Conservation (phyloP, 2,113 vertebrate species). For the Noctilio leporinus region DNA sequence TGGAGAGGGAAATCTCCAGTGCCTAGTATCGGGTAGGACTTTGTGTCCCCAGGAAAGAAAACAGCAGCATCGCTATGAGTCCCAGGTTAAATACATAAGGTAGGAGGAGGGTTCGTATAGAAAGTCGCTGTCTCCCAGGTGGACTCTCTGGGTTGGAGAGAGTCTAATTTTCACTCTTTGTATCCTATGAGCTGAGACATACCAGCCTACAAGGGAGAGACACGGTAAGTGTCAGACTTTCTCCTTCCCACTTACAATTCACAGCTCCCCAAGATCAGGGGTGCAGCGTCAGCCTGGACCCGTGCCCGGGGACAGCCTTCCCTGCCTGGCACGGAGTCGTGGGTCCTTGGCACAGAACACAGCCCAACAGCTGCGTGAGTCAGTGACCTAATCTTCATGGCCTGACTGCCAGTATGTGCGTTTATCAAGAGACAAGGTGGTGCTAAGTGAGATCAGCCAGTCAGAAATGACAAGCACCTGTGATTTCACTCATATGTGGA, state of each 20-base stretch:
- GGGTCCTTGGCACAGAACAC: too few species aligned
- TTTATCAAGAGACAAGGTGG: too few species aligned
- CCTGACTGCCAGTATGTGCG: too few species aligned
- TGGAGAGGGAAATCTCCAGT: background rate
- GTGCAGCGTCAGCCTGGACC: rapidly evolving
- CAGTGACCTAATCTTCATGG: too few species aligned
- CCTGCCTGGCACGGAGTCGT: background rate
- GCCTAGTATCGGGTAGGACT: background rate
- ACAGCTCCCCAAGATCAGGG: background rate
- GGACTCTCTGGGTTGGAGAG: background rate
- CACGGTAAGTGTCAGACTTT: background rate
- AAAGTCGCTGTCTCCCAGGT: background rate
- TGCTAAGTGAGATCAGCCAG: too few species aligned
- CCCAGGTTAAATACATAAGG: background rate
- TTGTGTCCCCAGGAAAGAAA: background rate
- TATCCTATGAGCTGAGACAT: background rate
- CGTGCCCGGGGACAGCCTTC: background rate
- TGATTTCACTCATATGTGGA: too few species aligned
- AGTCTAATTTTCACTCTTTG: background rate
- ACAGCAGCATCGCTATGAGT: background rate
- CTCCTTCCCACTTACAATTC: background rate
- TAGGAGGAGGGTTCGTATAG: background rate
- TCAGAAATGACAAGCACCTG: too few species aligned
- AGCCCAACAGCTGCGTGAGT: too few species aligned
- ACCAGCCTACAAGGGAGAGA: background rate